These are phyloP conservation scores for Lutjanus campechanus DNA, from an alignment of 2,797 vertebrate species.

Conservation along the genomic window DNA sequence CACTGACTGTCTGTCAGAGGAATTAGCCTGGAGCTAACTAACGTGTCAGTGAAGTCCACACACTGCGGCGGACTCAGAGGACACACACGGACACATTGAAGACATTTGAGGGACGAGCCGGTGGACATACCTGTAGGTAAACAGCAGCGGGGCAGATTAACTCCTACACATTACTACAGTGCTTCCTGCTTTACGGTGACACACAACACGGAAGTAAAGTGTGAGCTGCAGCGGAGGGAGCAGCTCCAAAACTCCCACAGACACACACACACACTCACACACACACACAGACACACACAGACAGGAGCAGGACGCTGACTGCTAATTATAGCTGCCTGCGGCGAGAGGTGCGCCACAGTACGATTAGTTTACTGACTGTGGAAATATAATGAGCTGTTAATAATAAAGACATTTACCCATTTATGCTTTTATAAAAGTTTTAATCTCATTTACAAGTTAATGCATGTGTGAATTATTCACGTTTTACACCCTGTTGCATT, in stretches of 20 bases:
- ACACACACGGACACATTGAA: neutral
- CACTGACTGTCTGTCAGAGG: neutral
- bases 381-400: too few species aligned
- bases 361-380: too few species aligned
- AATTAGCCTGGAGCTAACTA: conserved; percentile 55
- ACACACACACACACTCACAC: neutral
- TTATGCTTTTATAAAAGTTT: too few species aligned
- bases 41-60: neutral
- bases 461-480: neutral
- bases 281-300: neutral
- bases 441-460: neutral
- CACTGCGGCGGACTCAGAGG: neutral
- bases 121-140: conserved; percentile 55
- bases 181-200: conserved; percentile 72
- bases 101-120: neutral
- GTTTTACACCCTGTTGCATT: neutral
- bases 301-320: neutral
- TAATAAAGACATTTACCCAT: too few species aligned
- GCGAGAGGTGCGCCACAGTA: neutral
- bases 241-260: neutral
- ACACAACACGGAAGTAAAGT: conserved; percentile 66
- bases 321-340: conserved; percentile 43
- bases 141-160: conserved; percentile 31
- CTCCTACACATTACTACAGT: conserved; percentile 48
- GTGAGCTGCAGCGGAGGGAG: conserved; percentile 4